Percentiles rank a stretch among this genome's conserved stretches.
Conservation (phyloP, 2,113 vertebrate species). For the Cricetomys ansorgei region DNA sequence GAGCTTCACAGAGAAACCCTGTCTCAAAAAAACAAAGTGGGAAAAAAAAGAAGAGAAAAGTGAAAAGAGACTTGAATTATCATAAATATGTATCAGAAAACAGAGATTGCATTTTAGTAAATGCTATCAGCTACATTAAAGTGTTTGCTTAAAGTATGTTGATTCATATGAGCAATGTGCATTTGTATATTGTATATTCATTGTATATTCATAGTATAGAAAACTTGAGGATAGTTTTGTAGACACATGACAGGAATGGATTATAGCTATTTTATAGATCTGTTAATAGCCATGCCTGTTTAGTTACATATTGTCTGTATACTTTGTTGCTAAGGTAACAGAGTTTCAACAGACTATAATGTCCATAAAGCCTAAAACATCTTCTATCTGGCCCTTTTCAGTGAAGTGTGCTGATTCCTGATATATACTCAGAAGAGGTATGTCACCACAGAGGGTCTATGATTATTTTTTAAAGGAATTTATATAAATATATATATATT, state of each 20-base stretch:
- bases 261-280: neutral
- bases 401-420: neutral
- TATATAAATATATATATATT: too few species aligned
- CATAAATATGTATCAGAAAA: neutral
- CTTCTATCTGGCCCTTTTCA: slow-evolving; percentile 39
- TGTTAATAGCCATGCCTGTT: neutral
- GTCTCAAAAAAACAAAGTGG: too few species aligned
- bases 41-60: slow-evolving; percentile 29
- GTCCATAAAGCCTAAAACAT: slow-evolving; percentile 25
- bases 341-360: neutral
- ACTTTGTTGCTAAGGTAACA: neutral
- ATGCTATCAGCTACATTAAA: slow-evolving; percentile 19
- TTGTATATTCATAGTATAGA: slow-evolving; percentile 15
- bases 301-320: neutral
- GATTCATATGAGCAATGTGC: neutral
- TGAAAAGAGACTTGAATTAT: neutral
- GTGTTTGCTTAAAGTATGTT: slow-evolving; percentile 23
- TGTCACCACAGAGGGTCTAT: neutral
- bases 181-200: slow-evolving; percentile 58
- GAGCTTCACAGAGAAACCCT: too few species aligned
- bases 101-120: neutral
- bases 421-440: neutral
- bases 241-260: neutral
- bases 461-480: slow-evolving; percentile 31
- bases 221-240: slow-evolving; percentile 23